These are phyloP conservation scores for Oscheius sp. DNA, from an alignment of 2,888 invertebrate genomes.

Conservation along the genomic window DNA sequence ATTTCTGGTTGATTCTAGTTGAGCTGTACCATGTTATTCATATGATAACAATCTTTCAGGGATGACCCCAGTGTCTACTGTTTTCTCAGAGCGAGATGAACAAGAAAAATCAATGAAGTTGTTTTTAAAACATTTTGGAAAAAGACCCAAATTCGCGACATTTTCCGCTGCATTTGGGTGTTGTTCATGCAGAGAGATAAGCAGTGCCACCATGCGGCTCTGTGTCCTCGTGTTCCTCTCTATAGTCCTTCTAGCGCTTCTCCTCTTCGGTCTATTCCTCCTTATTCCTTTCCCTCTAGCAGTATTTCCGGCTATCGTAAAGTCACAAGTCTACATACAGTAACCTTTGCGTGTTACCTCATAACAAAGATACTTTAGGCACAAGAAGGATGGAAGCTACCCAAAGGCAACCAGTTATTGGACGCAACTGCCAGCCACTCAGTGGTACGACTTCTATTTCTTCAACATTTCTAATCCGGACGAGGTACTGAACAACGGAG, in stretches of 20 bases:
- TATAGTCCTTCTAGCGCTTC: constrained; percentile 41
- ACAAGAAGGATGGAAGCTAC: constrained; percentile 44
- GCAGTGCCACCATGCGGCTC: constrained; percentile 35
- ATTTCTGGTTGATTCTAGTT: too few species aligned
- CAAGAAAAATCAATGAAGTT: too few species aligned
- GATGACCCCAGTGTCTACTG: too few species aligned
- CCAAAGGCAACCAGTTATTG: constrained; percentile 53
- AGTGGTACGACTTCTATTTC: constrained; percentile 46
- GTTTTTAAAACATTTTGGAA: too few species aligned
- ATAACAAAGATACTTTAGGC: constrained; percentile 30
- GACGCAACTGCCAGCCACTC: constrained; percentile 47
- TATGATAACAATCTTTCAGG: too few species aligned
- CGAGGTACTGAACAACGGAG: constrained; percentile 55
- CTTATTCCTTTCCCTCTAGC: constrained; percentile 53
- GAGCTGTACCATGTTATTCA: too few species aligned
- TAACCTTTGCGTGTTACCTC: constrained; percentile 24
- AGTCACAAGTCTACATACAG: constrained; percentile 55
- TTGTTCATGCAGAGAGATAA: constrained; percentile 8
- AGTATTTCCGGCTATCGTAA: constrained; percentile 49
- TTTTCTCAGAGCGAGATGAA: too few species aligned
- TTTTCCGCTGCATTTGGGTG: too few species aligned
- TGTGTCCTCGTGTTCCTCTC: constrained; percentile 39
- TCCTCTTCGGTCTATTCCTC: constrained; percentile 49
- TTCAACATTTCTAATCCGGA: constrained; percentile 61
- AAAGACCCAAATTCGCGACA: too few species aligned